Evolutionary conservation across 2,888 invertebrate species (phyloP).

Genomic region (Idaea aversata): DNA sequence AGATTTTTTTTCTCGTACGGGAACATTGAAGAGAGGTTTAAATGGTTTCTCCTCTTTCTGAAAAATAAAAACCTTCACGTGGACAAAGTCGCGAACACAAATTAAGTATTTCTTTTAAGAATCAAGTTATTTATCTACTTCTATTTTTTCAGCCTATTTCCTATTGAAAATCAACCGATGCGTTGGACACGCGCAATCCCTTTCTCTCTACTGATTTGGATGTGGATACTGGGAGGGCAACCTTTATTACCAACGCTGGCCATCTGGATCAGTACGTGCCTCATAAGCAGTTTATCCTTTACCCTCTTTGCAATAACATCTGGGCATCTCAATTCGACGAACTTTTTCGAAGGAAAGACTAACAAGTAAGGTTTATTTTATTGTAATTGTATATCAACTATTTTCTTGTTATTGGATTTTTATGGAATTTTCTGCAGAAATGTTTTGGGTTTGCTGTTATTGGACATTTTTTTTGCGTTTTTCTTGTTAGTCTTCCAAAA

Average conservation of each 20-base stretch:
- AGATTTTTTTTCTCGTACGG: too few species aligned
- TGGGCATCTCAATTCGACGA: not conserved
- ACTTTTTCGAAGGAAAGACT: conserved; percentile 49
- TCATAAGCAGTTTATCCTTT: not conserved
- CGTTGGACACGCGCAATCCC: conserved; percentile 26
- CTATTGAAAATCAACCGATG: not conserved
- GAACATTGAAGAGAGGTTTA: too few species aligned
- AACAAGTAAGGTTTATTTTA: conserved; percentile 39
- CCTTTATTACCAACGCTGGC: not conserved
- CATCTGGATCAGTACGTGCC: not conserved
- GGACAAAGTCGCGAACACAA: too few species aligned
- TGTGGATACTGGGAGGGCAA: conserved; percentile 55
- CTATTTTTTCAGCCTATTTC: not conserved
- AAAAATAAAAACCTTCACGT: too few species aligned
- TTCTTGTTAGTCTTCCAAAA: not conserved
- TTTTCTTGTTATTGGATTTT: not conserved
- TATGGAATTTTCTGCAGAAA: too few species aligned
- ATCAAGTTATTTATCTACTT: too few species aligned
- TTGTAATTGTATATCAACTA: conserved; percentile 16
- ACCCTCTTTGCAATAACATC: not conserved
- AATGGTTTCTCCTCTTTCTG: too few species aligned
- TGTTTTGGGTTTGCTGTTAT: too few species aligned
- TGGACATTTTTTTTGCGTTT: not conserved
- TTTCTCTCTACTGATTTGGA: conserved; percentile 60
- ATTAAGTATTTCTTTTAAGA: too few species aligned